Percentiles rank a stretch among this genome's conserved stretches.
Evolutionary conservation across 1,140 invertebrate genomes (phyloP).

Genomic region (Ips typographus): DNA sequence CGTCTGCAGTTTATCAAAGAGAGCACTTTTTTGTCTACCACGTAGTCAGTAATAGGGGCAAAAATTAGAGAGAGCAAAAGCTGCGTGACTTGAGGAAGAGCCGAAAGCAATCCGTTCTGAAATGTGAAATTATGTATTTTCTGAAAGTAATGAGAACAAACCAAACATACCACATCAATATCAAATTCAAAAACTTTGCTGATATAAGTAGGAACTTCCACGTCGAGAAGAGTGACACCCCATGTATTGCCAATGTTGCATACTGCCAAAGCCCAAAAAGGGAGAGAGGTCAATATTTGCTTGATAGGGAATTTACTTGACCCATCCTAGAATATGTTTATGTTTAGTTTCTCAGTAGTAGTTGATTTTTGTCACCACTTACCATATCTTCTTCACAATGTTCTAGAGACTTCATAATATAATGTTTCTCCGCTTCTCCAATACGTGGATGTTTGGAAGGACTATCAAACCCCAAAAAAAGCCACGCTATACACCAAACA

Average conservation of each 20-base stretch:
- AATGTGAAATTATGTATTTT: constrained; percentile 30
- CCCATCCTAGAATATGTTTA: constrained; percentile 15
- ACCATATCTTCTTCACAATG: constrained; percentile 39
- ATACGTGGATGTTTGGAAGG: constrained; percentile 64
- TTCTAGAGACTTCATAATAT: constrained; percentile 61
- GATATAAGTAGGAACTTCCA: constrained; percentile 89
- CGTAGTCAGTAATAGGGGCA: constrained; percentile 63
- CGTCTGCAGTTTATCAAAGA: constrained; percentile 62
- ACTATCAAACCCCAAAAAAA: constrained; percentile 62
- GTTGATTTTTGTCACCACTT: background rate
- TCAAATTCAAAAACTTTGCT: constrained; percentile 77
- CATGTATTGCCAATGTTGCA: constrained; percentile 86
- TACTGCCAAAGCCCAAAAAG: constrained; percentile 48
- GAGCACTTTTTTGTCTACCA: constrained; percentile 59
- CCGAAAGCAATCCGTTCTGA: constrained; percentile 73
- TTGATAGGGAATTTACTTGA: constrained; percentile 25
- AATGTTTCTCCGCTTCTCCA: constrained; percentile 58
- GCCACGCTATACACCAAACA: constrained; percentile 63
- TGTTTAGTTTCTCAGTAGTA: too few species aligned
- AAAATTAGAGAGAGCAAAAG: constrained; percentile 67
- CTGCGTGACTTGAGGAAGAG: constrained; percentile 77
- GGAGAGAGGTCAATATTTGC: constrained; percentile 32
- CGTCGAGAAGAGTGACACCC: constrained; percentile 90
- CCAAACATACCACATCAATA: constrained; percentile 54
- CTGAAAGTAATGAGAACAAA: background rate